A percentile compares a stretch with the other conserved stretches of the same genome.
Evolutionary conservation across 2,888 invertebrate genomes (phyloP).

Genomic region (Eumacrocentrus americanus): DNA sequence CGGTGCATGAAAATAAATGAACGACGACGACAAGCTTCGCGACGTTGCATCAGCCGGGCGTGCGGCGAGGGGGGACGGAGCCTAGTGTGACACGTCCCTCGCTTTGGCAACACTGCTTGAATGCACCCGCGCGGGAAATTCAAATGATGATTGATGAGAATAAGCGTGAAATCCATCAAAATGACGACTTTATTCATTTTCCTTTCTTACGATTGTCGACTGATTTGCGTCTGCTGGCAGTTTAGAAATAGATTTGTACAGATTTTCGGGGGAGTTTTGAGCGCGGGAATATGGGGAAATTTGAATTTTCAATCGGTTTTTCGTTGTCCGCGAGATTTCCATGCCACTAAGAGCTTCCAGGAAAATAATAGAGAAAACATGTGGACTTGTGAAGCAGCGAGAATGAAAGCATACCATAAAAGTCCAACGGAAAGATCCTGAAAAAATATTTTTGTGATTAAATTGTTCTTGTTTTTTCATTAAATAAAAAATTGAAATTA

Average conservation of each 20-base stretch:
- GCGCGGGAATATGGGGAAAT: too few relatives aligned
- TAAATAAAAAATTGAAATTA: conserved; percentile 22
- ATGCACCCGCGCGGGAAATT: not conserved
- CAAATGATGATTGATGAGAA: not conserved
- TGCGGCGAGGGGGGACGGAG: too few relatives aligned
- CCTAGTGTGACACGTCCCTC: too few relatives aligned
- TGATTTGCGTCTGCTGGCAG: not conserved
- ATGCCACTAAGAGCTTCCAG: conserved; percentile 80
- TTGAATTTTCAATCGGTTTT: conserved; percentile 70
- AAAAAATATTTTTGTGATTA: conserved; percentile 44
- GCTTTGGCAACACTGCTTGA: too few relatives aligned
- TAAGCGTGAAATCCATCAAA: too few relatives aligned
- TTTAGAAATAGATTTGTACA: not conserved
- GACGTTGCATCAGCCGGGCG: not conserved
- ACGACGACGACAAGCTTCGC: not conserved
- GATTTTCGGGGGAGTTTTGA: too few relatives aligned
- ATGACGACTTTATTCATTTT: not conserved
- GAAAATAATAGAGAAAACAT: conserved; percentile 85
- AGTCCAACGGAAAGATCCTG: conserved; percentile 90
- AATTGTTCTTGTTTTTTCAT: not conserved
- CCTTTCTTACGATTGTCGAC: not conserved
- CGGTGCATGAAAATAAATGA: not conserved
- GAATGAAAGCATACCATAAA: conserved; percentile 90
- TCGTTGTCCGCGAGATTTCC: conserved; percentile 78
- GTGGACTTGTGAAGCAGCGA: conserved; percentile 87